Base-by-base conservation (phyloP, 2,888 invertebrate species). In the Tricholauxania praeusta region DNA sequence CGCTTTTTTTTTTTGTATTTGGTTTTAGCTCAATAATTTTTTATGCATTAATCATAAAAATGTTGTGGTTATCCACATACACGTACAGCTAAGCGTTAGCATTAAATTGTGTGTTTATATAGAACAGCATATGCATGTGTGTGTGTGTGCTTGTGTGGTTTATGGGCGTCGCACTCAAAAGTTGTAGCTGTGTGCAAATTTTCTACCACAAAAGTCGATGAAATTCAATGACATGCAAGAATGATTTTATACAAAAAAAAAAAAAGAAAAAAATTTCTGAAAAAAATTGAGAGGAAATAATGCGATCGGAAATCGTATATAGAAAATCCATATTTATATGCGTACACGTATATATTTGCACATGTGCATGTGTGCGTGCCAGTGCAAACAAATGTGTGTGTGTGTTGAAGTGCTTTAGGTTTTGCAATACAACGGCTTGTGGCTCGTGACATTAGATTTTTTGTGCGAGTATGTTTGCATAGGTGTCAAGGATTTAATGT, bases 151-250 rank as follows among this genome's bases (percentile, higher is more conserved):
- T n/a, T 68, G 59, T 28, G 57, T 57, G 48, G 4, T 6, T 22
- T 48, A 14, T 60, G 28, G 32, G 10, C 15, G 60, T 15, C 8
- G 12, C 15, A 39, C 60, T 32, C 12, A 39, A n/a, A 39, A 60
- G 8, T 22, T 60, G 32, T 15, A 51, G 19, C 22, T 64, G 64
- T 51, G 28, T 51, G 49, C 51, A 64, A 17, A 51, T 51, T 51
- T 64, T 64, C 49, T 14, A 19, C 14, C 5, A 49, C 15, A 49
- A 64, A 28, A 64, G 51, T 63, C 63, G 63, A 63, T 63, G 63
- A 63, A 63, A 63, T 63, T 63, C 63, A 49, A 63, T 63, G 63
- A 63, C 12, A 63, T 63, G 63, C 63, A 63, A 63, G 63, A 63
- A 49, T 63, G 49, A 49, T 19, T 49, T 49, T 22, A 49, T 22